Evolutionary conservation across 2,113 vertebrate species (phyloP), one percentile per base, ranked within the genome.

Genomic region (Calyptommatus sinebrachiatus): DNA sequence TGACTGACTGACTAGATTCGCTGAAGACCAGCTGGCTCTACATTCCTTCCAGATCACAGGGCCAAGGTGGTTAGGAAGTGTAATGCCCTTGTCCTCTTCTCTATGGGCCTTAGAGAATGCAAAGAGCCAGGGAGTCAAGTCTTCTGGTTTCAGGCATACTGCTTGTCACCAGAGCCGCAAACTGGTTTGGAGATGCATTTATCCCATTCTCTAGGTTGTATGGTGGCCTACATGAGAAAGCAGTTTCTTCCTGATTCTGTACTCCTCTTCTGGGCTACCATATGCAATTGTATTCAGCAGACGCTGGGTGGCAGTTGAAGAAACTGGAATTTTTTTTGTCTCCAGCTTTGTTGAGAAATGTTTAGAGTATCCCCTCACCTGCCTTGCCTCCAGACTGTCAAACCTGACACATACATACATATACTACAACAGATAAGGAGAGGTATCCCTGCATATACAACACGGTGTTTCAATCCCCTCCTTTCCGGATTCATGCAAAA

Each of bases 401-500:
- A 16, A 21, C 78, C 63, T 26, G 57, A 62, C 35, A 81, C 41
- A 70, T 22, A 76, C 73, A 8, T 29, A 70, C 35, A 60, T 20
- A 75, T 22, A 46, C 53, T n/a, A 60, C n/a, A 69, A 69, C 57
- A 41, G 28, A 18, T 21, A 0, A 0, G 66, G 24, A 67, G 73
- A 7, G 31, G 7, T 35, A 41, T 0, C 46, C 77, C 77, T 76
- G 85, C 83, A 68, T 75, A 61, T 72, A 81, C 76, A 71, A 48
- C 73, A 6, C 73, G 81, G 74, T 84, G 75, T 2, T 2, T 83
- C 82, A 78, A 85, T 82, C 41, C 62, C 46, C 71, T 41, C 28
- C 62, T 67, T 31, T 50, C 83, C 88, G 88, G 89, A 79, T 80
- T 83, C 89, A 82, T 28, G 83, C 83, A 84, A 83, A 79, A 87